These are phyloP conservation scores for Vireo griseus DNA, from an alignment of 2,797 vertebrate species.

Conservation along the genomic window DNA sequence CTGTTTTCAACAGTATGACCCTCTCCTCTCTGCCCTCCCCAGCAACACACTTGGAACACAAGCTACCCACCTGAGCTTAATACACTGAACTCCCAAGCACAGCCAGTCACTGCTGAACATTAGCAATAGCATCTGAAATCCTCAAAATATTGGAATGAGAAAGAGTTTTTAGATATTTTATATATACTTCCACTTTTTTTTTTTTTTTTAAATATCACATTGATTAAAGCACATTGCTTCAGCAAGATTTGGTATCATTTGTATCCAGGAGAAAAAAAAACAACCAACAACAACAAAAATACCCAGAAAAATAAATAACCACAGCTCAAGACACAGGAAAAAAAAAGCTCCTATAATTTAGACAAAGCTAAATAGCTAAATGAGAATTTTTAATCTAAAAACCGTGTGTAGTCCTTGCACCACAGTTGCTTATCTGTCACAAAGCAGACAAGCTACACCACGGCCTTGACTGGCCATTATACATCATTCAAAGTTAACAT, in stretches of 20 bases:
- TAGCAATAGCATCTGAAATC: not conserved
- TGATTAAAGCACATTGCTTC: not conserved
- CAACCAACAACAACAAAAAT: not conserved
- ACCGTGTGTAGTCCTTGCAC: conserved; percentile 21
- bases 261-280: not conserved
- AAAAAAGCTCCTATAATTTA: not conserved
- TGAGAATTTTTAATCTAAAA: not conserved
- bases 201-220: not conserved
- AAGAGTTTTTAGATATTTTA: not conserved
- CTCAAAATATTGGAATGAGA: not conserved
- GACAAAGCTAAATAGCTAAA: conserved; percentile 13
- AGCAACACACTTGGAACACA: not conserved
- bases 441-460: conserved; percentile 16
- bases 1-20: not conserved
- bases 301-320: not conserved
- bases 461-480: conserved; percentile 44
- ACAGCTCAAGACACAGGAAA: not conserved
- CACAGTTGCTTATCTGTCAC: conserved; percentile 38
- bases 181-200: not conserved
- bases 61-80: not conserved
- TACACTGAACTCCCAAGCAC: not conserved
- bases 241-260: not conserved
- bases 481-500: conserved; percentile 41
- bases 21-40: not conserved
- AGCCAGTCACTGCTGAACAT: not conserved